Evolutionary conservation across 2,797 vertebrate species (phyloP), one percentile per base, ranked within the genome.

Genomic region (Amblyraja radiata): DNA sequence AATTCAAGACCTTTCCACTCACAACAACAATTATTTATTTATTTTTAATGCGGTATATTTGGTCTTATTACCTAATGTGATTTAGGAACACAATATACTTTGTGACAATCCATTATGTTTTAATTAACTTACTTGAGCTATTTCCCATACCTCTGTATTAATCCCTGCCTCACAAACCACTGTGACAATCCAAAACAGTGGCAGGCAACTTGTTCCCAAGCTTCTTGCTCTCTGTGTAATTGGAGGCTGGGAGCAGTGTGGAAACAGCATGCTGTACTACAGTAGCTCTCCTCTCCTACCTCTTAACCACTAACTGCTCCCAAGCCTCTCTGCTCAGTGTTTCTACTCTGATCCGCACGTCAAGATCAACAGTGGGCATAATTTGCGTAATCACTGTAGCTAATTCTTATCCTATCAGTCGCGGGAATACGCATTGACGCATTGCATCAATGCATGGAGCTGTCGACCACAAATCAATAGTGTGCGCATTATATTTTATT

Each of bases 121-220:
- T 88, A 88, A 88, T 88, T 88, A 18, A 88, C 16, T n/a, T 61
- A 58, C 13, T 86, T 88, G 13, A 88, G 28, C 28, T 65, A 88
- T 65, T 32, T 61, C 84, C n/a, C 7, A n/a, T 65, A 21, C 84
- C 13, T 63, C n/a, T 65, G 32, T 65, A 32, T 88, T 88, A 88
- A 88, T 65, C 84, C 28, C 61, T 32, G 63, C n/a, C 7, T 8
- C 63, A 68, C 83, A 68, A 68, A 88, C n/a, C 63, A 88, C 63
- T 54, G 61, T 68, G 63, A n/a, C n/a, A 54, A 68, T 63, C 63
- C 28, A 32, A 63, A 88, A 36, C 63, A 88, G 18, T 88, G 84
- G 6, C 84, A 68, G 63, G 16, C 63, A 68, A 88, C 21, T 36
- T 88, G n/a, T 32, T 88, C 61, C 8, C n/a, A 36, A 23, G 61